Evolutionary conservation across 1,140 invertebrate species (phyloP).

Genomic region (Hydropsyche tenuis): DNA sequence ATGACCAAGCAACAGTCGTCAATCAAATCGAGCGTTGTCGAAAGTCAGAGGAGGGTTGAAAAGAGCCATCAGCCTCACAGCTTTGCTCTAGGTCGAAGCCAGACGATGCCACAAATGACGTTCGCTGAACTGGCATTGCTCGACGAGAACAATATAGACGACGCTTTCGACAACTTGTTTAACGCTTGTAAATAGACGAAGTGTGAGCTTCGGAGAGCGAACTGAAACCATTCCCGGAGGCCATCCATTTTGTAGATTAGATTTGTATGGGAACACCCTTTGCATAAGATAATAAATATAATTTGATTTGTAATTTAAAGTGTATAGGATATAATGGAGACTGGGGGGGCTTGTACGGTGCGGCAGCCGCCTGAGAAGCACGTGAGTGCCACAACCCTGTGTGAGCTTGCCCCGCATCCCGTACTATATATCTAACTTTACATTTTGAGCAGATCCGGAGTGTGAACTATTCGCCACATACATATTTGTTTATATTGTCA

Average conservation of each 20-base stretch:
- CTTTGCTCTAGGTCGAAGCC: conserved; percentile 68
- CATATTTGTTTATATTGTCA: conserved; percentile 36
- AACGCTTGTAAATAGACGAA: conserved; percentile 55
- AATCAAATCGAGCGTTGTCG: conserved; percentile 53
- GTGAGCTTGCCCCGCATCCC: conserved; percentile 47
- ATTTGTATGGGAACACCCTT: conserved; percentile 41
- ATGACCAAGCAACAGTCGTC: conserved; percentile 35
- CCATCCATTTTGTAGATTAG: conserved; percentile 48
- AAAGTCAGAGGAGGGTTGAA: conserved; percentile 60
- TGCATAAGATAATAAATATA: conserved; percentile 40
- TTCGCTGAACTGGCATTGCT: conserved; percentile 69
- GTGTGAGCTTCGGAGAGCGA: background rate
- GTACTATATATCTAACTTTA: conserved; percentile 42
- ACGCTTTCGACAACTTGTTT: conserved; percentile 79
- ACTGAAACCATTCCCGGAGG: conserved; percentile 46
- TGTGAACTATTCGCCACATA: conserved; percentile 24
- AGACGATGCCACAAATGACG: conserved; percentile 73
- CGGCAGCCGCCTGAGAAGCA: conserved; percentile 26
- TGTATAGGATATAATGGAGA: conserved; percentile 45
- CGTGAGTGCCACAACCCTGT: conserved; percentile 45
- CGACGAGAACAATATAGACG: conserved; percentile 75
- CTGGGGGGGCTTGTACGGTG: conserved; percentile 30
- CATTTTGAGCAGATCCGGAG: conserved; percentile 30
- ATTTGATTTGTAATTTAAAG: conserved; percentile 49
- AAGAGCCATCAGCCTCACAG: conserved; percentile 57